phyloP scores from a whole-genome alignment of 2,113 vertebrate genomes.

The Aramus guarauna region DNA sequence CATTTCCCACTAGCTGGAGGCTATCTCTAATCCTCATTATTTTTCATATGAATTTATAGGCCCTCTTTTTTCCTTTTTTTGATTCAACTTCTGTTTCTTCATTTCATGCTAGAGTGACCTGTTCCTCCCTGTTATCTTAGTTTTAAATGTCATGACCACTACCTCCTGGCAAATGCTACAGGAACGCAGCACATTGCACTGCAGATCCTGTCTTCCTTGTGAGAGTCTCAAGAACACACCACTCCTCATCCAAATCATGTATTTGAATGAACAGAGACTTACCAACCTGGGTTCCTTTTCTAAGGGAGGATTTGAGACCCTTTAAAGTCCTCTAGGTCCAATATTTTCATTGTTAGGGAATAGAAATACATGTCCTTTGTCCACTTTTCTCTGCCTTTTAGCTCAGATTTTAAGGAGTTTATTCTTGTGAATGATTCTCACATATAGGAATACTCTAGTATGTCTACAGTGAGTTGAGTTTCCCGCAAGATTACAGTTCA shows the following conservation, averaged over 20 bases:
- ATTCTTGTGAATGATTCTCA: background rate
- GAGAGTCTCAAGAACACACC: background rate
- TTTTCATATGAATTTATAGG: background rate
- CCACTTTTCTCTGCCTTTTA: background rate
- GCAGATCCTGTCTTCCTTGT: background rate
- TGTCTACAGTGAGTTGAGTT: background rate
- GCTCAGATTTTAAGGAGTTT: background rate
- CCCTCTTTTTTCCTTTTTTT: background rate
- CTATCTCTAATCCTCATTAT: background rate
- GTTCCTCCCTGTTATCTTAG: background rate
- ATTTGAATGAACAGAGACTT: background rate
- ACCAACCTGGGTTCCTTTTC: background rate
- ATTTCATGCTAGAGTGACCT: background rate
- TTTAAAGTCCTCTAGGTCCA: background rate
- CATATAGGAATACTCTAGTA: background rate
- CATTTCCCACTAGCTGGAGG: background rate
- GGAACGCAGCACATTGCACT: background rate
- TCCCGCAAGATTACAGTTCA: background rate
- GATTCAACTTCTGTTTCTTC: background rate
- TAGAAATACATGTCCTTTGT: background rate
- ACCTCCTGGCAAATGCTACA: background rate
- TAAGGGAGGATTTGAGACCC: background rate
- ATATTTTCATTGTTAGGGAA: background rate
- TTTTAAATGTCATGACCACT: background rate
- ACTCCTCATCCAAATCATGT: background rate